Conservation (phyloP, 92 coral and sea anemone genomes). For the Phenganax stokvisi region DNA sequence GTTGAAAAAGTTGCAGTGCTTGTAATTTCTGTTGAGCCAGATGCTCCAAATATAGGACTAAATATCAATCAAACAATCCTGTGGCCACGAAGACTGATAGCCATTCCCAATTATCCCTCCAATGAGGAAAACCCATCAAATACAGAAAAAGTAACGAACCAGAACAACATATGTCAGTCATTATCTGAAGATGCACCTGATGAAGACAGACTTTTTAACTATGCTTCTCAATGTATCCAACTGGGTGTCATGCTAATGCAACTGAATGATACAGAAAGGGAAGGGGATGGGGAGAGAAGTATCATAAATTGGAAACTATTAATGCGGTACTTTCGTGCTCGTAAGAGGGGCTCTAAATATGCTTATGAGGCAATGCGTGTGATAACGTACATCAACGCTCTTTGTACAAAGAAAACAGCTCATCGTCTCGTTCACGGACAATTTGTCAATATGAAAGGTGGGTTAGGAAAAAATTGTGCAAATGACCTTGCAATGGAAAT, state of each 20-base stretch:
- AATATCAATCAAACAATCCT: not conserved
- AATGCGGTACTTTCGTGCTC: conserved; percentile 30
- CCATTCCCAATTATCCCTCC: not conserved
- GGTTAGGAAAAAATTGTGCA: conserved; percentile 32
- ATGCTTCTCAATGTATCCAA: no score
- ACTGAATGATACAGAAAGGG: no score
- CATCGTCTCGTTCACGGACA: conserved; percentile 3
- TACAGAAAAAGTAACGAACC: not conserved
- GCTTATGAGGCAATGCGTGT: conserved; percentile 58
- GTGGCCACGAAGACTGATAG: conserved; percentile 2
- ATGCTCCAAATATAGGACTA: not conserved
- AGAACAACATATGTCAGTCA: no score
- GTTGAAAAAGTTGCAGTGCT: not conserved
- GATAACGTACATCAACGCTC: conserved; percentile 30
- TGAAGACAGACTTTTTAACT: no score
- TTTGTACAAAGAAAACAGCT: not conserved
- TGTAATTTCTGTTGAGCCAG: no score
- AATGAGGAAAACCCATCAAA: not conserved
- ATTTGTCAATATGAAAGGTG: conserved; percentile 18
- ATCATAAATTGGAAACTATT: no score
- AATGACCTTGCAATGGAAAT: conserved; percentile 44
- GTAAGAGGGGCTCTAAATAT: conserved; percentile 62
- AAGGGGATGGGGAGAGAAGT: no score
- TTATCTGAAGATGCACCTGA: no score
- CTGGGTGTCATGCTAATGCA: no score